These are phyloP conservation scores for Tapirus terrestris DNA, from an alignment of 2,113 vertebrate genomes.

Conservation along the genomic window DNA sequence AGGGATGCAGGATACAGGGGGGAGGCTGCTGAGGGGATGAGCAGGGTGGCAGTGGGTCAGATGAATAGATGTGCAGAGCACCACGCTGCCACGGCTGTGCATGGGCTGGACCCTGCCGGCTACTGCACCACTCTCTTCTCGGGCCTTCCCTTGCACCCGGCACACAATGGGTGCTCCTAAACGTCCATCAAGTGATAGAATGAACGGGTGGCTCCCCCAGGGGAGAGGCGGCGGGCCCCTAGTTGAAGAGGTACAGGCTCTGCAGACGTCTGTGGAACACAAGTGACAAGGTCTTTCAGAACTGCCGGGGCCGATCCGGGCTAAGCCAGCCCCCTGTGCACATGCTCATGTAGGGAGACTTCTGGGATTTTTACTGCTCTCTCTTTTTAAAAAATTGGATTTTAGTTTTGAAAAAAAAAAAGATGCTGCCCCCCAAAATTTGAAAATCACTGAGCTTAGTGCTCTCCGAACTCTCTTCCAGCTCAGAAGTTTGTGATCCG, in stretches of 20 bases:
- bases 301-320: neutral
- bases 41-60: neutral
- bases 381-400: neutral
- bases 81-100: too few species aligned
- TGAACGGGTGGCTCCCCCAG: neutral
- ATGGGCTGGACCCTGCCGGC: too few species aligned
- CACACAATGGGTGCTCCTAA: neutral
- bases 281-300: neutral
- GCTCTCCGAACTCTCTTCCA: neutral
- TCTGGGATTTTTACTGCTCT: neutral
- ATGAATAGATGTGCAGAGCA: neutral
- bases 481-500: neutral
- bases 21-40: neutral
- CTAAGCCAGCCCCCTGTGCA: accelerated
- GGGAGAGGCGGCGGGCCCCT: neutral
- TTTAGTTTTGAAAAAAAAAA: neutral
- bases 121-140: neutral
- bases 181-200: neutral
- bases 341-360: neutral
- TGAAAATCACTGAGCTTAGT: neutral
- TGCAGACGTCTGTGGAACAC: neutral
- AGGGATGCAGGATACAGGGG: neutral
- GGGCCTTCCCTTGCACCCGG: neutral
- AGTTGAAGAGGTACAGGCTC: neutral
- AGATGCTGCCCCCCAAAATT: neutral